Conservation (phyloP, 2,797 vertebrate species). For the Pangasius larnaudii region DNA sequence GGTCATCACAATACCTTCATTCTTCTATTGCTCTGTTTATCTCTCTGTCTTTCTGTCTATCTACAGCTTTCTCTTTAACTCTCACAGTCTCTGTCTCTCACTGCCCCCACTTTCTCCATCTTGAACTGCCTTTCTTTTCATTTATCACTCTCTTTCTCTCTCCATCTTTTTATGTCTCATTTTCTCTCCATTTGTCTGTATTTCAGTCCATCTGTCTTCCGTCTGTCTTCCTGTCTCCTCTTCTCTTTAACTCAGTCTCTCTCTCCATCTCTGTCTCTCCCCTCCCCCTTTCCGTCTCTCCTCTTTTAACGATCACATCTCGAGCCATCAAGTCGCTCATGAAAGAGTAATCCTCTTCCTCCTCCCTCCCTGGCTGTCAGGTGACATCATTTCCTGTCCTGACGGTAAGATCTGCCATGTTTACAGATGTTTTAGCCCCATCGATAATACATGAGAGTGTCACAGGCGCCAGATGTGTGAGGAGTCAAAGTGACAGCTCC, state of each 20-base stretch:
- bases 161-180: not conserved
- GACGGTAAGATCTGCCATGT: conserved; percentile 87
- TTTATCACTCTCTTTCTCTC: not conserved
- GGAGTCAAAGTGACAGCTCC: conserved; percentile 85
- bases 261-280: not conserved
- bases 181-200: not conserved
- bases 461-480: conserved; percentile 85
- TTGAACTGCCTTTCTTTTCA: not conserved
- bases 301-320: conserved; percentile 21
- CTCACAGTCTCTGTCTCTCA: not conserved
- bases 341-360: conserved; percentile 74
- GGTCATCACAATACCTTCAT: not conserved
- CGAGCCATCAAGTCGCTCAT: conserved; percentile 76
- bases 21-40: not conserved
- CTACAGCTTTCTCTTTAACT: not conserved
- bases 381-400: conserved; percentile 85
- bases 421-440: conserved; percentile 88
- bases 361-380: conserved; percentile 73
- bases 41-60: not conserved
- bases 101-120: not conserved
- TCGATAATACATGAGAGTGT: conserved; percentile 88
- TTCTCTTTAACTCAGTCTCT: not conserved
- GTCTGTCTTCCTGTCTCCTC: not conserved
- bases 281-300: not conserved
- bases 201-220: not conserved